Conservation (phyloP, 92 coral and sea anemone species). For the Phenganax stokvisi region DNA sequence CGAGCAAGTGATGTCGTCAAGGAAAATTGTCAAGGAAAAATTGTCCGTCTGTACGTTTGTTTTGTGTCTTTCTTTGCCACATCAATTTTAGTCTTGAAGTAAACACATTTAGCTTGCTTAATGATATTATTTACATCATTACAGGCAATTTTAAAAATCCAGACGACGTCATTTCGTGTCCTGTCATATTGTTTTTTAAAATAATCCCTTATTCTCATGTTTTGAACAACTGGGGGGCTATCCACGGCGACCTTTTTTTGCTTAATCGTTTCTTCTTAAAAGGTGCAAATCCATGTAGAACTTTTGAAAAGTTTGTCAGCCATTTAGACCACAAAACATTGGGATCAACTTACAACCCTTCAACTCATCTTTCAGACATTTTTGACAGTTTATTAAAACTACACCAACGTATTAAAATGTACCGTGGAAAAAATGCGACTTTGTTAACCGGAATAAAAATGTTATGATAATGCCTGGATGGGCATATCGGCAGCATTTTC, state of each 20-base stretch:
- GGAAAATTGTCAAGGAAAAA: too few species aligned
- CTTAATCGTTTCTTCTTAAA: conserved; percentile 13
- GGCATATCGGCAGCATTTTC: too few species aligned
- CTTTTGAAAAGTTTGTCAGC: background rate
- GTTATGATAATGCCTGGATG: too few species aligned
- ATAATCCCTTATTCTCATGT: conserved; percentile 8
- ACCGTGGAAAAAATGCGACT: too few species aligned
- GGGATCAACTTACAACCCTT: background rate
- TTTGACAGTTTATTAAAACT: background rate
- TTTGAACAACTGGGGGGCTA: conserved; percentile 19
- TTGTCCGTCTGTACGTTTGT: background rate
- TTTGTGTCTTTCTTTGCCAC: conserved; percentile 11
- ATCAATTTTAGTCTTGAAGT: background rate
- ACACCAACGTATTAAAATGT: too few species aligned
- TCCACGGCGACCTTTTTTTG: conserved; percentile 12
- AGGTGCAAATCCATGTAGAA: background rate
- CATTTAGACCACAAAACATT: background rate
- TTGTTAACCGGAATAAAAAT: too few species aligned
- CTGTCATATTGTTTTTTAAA: conserved; percentile 6
- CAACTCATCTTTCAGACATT: too few species aligned
- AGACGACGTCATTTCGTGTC: background rate
- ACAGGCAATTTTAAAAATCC: conserved; percentile 13
- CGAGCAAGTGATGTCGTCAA: too few species aligned
- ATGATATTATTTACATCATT: conserved; percentile 19
- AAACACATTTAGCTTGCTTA: conserved; percentile 3